These are phyloP conservation scores for Chaetophractus vellerosus DNA, from an alignment of 2,797 vertebrate genomes.

Conservation along the genomic window DNA sequence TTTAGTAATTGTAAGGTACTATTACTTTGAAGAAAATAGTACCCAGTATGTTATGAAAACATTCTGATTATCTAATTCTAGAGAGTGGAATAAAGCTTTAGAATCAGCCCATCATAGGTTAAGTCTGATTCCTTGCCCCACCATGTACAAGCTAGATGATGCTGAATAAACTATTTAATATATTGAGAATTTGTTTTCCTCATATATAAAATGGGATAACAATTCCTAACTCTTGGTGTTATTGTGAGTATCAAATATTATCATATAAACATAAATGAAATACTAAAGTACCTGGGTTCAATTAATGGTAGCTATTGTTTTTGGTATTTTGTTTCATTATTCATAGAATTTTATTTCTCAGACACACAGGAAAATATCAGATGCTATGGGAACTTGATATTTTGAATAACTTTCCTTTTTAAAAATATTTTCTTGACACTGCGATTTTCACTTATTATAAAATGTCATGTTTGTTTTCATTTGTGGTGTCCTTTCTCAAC, in stretches of 20 bases:
- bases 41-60: neutral
- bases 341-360: constrained; percentile 53
- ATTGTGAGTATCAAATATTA: neutral
- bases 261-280: neutral
- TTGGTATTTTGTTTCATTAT: neutral
- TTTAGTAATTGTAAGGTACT: neutral
- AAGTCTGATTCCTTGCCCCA: neutral
- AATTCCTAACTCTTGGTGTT: neutral
- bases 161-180: neutral
- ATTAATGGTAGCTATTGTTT: neutral
- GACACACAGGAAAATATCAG: neutral
- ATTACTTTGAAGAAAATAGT: constrained; percentile 24
- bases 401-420: constrained; percentile 45
- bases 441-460: constrained; percentile 56
- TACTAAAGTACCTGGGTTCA: neutral
- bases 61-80: neutral
- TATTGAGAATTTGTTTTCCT: neutral
- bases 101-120: neutral
- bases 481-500: constrained; percentile 67
- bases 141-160: neutral
- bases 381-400: constrained; percentile 19
- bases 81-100: neutral
- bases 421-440: constrained; percentile 56
- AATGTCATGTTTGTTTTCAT: constrained; percentile 73
- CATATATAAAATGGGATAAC: neutral